A percentile compares a stretch with the other conserved stretches of the same genome.
These are phyloP conservation scores for Atlantisia rogersi DNA, from an alignment of 2,113 vertebrate genomes.

Conservation along the genomic window DNA sequence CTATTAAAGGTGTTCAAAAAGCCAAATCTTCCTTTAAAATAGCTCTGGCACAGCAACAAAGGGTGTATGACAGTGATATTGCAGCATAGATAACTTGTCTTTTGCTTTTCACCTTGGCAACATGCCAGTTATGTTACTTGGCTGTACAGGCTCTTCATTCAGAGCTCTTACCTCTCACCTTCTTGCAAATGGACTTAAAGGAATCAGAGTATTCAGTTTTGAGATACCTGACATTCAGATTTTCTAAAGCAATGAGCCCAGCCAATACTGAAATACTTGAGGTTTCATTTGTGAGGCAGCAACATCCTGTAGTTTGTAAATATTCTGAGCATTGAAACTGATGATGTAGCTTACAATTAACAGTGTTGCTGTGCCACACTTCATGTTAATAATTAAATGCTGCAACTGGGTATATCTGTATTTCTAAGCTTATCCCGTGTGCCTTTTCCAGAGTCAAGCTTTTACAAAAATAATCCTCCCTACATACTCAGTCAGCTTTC, in stretches of 20 bases:
- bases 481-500: neutral
- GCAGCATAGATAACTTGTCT: neutral
- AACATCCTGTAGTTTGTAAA: neutral
- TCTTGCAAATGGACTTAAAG: neutral
- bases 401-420: neutral
- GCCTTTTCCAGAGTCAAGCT: neutral
- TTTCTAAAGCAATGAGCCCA: neutral
- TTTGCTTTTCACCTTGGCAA: conserved; percentile 14
- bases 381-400: neutral
- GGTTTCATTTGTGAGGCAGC: neutral
- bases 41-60: neutral
- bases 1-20: conserved; percentile 80
- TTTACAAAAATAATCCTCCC: neutral
- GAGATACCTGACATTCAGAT: neutral
- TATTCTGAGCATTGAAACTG: neutral
- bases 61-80: neutral
- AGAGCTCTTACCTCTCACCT: neutral
- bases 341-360: neutral
- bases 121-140: neutral
- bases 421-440: neutral
- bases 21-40: conserved; percentile 44
- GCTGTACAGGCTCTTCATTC: neutral
- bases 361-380: neutral
- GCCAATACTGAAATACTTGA: neutral
- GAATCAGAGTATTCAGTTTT: neutral